These are phyloP conservation scores for Zingel zingel DNA, from an alignment of 2,113 vertebrate species.

Conservation along the genomic window DNA sequence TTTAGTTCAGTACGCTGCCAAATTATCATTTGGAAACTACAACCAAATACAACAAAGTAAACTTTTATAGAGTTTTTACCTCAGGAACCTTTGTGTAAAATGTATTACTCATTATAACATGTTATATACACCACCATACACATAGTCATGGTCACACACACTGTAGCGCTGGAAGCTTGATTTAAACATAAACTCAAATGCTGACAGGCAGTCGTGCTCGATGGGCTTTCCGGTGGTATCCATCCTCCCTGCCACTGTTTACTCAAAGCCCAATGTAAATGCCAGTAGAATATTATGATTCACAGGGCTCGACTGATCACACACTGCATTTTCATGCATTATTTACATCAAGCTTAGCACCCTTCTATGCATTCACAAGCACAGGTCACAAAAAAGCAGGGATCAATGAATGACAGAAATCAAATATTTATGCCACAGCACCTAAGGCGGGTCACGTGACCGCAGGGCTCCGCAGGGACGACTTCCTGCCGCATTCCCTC, in stretches of 20 bases:
- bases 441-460: slow-evolving; percentile 69
- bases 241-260: slow-evolving; percentile 70
- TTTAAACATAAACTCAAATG: slow-evolving; percentile 68
- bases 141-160: background rate
- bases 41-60: background rate
- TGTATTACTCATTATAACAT: slow-evolving; percentile 1
- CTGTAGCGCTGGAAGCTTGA: slow-evolving; percentile 30
- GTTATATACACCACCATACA: background rate
- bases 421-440: slow-evolving; percentile 76
- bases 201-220: slow-evolving; percentile 61
- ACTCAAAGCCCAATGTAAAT: slow-evolving; percentile 79
- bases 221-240: slow-evolving; percentile 49
- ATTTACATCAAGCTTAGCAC: slow-evolving; percentile 75
- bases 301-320: slow-evolving; percentile 67
- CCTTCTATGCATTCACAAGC: slow-evolving; percentile 54
- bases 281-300: slow-evolving; percentile 78
- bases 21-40: slow-evolving; percentile 5
- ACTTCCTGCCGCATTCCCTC: slow-evolving; percentile 48
- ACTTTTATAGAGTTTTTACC: slow-evolving; percentile 6
- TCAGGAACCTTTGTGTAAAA: background rate
- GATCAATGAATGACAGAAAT: slow-evolving; percentile 80
- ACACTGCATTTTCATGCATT: slow-evolving; percentile 79
- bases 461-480: slow-evolving; percentile 15
- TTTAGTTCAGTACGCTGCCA: slow-evolving; percentile 5
- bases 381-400: slow-evolving; percentile 71